A percentile compares a stretch with the other conserved stretches of the same genome.
phyloP scores from a whole-genome alignment of 2,888 invertebrate species.

The Caenorhabditis becei region DNA sequence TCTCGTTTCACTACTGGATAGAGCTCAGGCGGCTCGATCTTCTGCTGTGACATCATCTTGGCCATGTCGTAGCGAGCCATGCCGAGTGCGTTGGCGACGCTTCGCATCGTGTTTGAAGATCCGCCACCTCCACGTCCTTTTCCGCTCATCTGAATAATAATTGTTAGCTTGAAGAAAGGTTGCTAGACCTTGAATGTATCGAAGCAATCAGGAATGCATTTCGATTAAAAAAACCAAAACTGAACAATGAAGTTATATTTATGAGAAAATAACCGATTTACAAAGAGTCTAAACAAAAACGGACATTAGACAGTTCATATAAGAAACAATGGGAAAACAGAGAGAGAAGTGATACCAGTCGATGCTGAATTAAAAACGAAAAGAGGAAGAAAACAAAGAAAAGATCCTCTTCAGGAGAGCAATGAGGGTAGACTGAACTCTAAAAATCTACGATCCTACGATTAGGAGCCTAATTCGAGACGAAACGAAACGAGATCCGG shows the following conservation, averaged over 20 bases:
- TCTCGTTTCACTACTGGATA: slow-evolving; percentile 76
- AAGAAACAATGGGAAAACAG: slow-evolving; percentile 16
- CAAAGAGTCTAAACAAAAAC: slow-evolving; percentile 33
- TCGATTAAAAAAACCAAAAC: not conserved
- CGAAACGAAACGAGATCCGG: slow-evolving; percentile 19
- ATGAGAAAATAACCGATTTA: slow-evolving; percentile 16
- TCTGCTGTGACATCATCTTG: slow-evolving; percentile 61
- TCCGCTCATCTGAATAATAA: slow-evolving; percentile 57
- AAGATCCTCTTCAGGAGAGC: not conserved
- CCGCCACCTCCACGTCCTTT: slow-evolving; percentile 64
- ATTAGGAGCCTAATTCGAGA: slow-evolving; percentile 34
- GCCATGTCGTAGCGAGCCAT: slow-evolving; percentile 77
- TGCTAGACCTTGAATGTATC: not conserved
- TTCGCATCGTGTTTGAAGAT: slow-evolving; percentile 63
- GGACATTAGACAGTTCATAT: slow-evolving; percentile 14
- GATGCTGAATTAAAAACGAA: slow-evolving; percentile 25
- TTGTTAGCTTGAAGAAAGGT: not conserved
- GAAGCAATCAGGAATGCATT: not conserved
- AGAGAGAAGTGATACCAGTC: slow-evolving; percentile 36
- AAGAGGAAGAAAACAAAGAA: slow-evolving; percentile 1
- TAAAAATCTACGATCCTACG: slow-evolving; percentile 28
- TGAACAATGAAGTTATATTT: slow-evolving; percentile 4
- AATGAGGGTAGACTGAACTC: not conserved
- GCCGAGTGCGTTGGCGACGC: slow-evolving; percentile 77
- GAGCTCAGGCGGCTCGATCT: slow-evolving; percentile 73